Evolutionary conservation across 1,140 invertebrate species (phyloP).

Genomic region (Galendromus occidentalis): DNA sequence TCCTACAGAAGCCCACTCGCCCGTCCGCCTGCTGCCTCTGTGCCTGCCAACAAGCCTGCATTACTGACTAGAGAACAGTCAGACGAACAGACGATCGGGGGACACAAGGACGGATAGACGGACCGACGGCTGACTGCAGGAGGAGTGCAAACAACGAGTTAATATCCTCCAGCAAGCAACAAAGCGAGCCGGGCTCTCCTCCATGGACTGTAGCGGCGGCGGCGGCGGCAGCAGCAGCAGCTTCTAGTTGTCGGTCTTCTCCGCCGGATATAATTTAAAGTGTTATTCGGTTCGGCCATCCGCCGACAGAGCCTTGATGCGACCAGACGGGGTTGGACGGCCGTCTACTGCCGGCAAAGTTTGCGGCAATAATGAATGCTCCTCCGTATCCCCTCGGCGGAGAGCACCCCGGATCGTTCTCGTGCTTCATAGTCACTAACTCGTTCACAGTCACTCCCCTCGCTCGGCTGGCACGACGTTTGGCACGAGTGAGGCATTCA

Average conservation of each 20-base stretch:
- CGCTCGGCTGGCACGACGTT: not conserved
- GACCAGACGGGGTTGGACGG: not conserved
- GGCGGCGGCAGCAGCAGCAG: too few relatives aligned
- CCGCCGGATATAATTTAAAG: constrained; percentile 10
- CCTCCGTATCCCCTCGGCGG: not conserved
- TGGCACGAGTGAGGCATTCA: not conserved
- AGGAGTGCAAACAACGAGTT: constrained; percentile 9
- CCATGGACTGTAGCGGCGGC: too few relatives aligned
- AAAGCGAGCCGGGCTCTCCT: too few relatives aligned
- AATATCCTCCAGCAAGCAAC: constrained; percentile 6
- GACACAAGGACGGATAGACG: not conserved
- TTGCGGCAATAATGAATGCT: constrained; percentile 9
- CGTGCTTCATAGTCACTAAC: not conserved
- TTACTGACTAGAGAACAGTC: not conserved
- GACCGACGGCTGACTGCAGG: not conserved
- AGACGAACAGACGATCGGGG: not conserved
- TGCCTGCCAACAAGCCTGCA: not conserved
- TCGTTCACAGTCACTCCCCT: not conserved
- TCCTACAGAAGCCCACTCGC: not conserved
- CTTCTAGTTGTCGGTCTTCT: too few relatives aligned
- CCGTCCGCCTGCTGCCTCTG: not conserved
- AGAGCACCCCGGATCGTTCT: not conserved
- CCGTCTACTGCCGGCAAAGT: not conserved
- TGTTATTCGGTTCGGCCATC: constrained; percentile 2
- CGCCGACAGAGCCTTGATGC: not conserved